Evolutionary conservation across 2,113 vertebrate species (phyloP), one percentile per base, ranked within the genome.

Genomic region (Phalacrocorax pelagicus): DNA sequence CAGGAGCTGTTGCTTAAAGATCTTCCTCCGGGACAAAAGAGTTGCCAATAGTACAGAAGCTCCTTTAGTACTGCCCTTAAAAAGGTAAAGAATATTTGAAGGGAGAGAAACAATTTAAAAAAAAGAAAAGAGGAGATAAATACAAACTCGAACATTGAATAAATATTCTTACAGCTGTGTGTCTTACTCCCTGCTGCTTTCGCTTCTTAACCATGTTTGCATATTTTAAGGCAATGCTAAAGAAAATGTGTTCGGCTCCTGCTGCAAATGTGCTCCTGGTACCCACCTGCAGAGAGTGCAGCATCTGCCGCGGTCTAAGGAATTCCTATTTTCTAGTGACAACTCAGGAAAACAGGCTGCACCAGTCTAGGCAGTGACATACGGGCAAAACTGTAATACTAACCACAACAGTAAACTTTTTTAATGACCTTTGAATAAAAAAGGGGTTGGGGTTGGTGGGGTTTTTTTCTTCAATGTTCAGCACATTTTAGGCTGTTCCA

Each of bases 401-500:
- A 93, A 93, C 83, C 79, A 82, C 80, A 92, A 15, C 95, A 46
- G 21, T n/a, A 4, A 72, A 81, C 87, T 94, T 96, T 97, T 96
- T 47, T 96, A 97, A 95, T 90, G 91, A 96, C 70, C 83, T 95
- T 95, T 96, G 92, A 84, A 96, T 96, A 94, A 97, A 88, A 95
- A 94, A 90, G 63, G 17, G 86, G 55, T 71, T 27, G 65, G 73
- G 82, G 46, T 61, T 82, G 72, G 46, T 55, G 80, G 58, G 72
- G 52, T 5, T 0, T 3, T 65, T 87, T 96, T 78, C 92, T 92
- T 97, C 96, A 86, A 92, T 66, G 96, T 92, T 97, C 87, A 89
- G 96, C 95, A 98, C 96, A 96, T 97, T 98, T 98, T 96, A 65
- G 52, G 97, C 71, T 91, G 79, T 95, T 95, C 32, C 82, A 93